phyloP scores from a whole-genome alignment of 2,888 invertebrate species.

The Anorthoa munda region DNA sequence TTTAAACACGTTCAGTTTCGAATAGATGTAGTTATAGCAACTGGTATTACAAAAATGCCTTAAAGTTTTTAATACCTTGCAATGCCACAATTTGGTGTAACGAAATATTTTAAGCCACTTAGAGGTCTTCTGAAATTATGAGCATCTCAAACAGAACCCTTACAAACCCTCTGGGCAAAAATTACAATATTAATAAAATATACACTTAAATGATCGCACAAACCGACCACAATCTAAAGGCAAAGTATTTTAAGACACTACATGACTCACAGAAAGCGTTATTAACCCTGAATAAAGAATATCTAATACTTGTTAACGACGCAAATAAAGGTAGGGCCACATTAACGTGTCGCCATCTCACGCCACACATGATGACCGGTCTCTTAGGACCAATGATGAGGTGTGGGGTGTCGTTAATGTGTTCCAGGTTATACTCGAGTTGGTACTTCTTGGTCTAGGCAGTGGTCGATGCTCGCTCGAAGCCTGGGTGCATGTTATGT shows the following conservation, averaged over 20 bases:
- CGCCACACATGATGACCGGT: constrained; percentile 6
- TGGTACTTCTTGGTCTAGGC: constrained; percentile 42
- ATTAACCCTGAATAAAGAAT: constrained; percentile 61
- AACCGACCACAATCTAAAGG: constrained; percentile 47
- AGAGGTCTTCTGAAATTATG: background rate
- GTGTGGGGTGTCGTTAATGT: constrained; percentile 26
- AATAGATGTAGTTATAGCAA: background rate
- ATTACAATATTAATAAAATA: constrained; percentile 31
- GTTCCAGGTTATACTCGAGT: constrained; percentile 34
- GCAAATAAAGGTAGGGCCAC: constrained; percentile 37
- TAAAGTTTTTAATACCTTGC: constrained; percentile 34
- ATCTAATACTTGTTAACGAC: constrained; percentile 43
- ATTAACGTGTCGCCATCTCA: constrained; percentile 18
- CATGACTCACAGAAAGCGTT: constrained; percentile 46
- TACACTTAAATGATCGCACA: constrained; percentile 25
- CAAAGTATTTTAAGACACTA: constrained; percentile 58
- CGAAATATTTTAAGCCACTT: constrained; percentile 16
- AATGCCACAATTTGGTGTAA: constrained; percentile 25
- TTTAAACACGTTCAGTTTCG: constrained; percentile 4
- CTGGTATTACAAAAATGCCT: background rate
- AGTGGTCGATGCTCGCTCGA: constrained; percentile 59
- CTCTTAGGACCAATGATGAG: constrained; percentile 4
- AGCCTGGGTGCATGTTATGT: constrained; percentile 69
- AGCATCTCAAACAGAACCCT: constrained; percentile 3
- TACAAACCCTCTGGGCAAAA: constrained; percentile 17